Conservation (phyloP, 2,113 vertebrate species). For the Lichenostomus cassidix region DNA sequence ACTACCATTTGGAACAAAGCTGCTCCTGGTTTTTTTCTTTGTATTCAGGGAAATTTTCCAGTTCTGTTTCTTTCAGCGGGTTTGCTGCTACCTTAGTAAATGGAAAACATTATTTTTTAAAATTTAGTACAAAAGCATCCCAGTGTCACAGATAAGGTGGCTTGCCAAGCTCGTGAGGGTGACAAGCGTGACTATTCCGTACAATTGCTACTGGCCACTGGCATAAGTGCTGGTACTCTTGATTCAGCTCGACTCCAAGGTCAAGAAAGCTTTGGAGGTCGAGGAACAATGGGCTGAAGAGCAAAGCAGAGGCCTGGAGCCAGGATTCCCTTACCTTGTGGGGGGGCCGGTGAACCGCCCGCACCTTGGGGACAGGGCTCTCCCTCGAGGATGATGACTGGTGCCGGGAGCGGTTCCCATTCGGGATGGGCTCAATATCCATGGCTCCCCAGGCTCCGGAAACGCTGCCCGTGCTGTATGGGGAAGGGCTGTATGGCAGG, state of each 20-base stretch:
- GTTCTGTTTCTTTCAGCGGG: not conserved
- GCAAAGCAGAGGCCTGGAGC: not conserved
- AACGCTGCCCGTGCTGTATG: slow-evolving; percentile 83
- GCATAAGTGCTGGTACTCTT: not conserved
- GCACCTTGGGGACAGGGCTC: slow-evolving; percentile 81
- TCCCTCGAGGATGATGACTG: slow-evolving; percentile 81
- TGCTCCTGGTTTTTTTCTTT: not conserved
- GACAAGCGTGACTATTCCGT: not conserved
- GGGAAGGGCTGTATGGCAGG: slow-evolving; percentile 80
- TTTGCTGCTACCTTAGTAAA: not conserved
- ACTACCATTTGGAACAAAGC: not conserved
- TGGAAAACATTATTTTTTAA: not conserved
- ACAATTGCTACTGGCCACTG: not conserved
- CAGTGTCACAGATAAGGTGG: not conserved
- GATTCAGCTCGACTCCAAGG: not conserved
- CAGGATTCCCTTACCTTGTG: slow-evolving; percentile 74
- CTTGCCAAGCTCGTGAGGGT: not conserved
- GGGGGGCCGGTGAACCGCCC: slow-evolving; percentile 75
- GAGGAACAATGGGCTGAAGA: not conserved
- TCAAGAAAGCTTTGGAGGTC: not conserved
- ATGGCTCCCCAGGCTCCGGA: slow-evolving; percentile 70
- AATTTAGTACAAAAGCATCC: not conserved
- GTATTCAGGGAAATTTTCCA: not conserved
- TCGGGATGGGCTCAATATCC: slow-evolving; percentile 68
- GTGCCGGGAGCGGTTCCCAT: slow-evolving; percentile 76